Evolutionary conservation across 2,888 invertebrate species (phyloP), one percentile per base, ranked within the genome.

Genomic region (Glaucopsyche alexis): DNA sequence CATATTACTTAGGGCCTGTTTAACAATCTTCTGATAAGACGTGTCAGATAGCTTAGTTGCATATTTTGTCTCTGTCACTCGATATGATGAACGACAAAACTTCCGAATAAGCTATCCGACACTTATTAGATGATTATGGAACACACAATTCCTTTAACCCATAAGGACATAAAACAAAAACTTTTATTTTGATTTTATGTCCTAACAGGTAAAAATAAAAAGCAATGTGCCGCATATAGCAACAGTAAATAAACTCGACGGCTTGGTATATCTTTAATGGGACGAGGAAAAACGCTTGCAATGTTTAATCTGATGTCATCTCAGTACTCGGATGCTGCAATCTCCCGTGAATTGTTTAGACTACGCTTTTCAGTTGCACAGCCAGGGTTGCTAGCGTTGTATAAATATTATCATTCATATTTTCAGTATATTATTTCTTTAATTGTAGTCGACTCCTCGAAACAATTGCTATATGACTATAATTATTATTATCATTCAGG

Each of bases 251-350:
- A 76, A 74, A 74, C 74, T 55, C 72, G 77, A 79, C 77, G 78
- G 66, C 71, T 29, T 42, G 71, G 65, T 75, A 70, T 60, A 78
- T 77, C 79, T 78, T 80, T 85, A 87, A 89, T 87, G 86, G 86
- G 84, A 84, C 84, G 82, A 80, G 84, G 83, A 88, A 89, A 89
- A 89, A 87, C 82, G 84, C 84, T 84, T 80, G 81, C 87, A 83
- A 84, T 87, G 86, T 87, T 89, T 87, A 86, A 87, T 85, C 83
- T 88, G 89, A 88, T 89, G 88, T 88, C 88, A 87, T 86, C 86
- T 60, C 60, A 60, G 60, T 60, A 60, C 60, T 80, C 79, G 84
- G 82, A 83, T 82, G 83, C 81, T 81, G 85, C 87, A 88, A 88
- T 88, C 84, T 84, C 85, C 81, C 81, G 79, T 79, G 80, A 81